phyloP scores from a whole-genome alignment of 2,113 vertebrate genomes.

The Gobiocypris rarus region DNA sequence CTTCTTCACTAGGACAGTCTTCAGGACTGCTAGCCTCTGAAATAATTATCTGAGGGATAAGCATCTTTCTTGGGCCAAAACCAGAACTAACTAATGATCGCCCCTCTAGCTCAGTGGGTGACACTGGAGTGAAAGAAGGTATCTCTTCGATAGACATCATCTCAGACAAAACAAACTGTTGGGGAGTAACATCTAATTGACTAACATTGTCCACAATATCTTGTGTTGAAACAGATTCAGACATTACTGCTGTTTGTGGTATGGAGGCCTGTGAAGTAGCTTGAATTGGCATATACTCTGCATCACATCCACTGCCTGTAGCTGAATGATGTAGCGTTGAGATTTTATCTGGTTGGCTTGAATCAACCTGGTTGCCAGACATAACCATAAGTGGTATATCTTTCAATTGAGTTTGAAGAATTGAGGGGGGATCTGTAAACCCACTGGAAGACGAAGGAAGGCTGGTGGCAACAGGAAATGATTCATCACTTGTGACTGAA shows the following conservation, averaged over 20 bases:
- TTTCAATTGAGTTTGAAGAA: constrained; percentile 8
- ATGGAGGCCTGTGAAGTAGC: constrained; percentile 40
- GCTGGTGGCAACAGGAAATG: neutral
- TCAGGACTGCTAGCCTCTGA: constrained; percentile 72
- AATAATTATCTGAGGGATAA: constrained; percentile 71
- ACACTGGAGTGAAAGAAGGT: constrained; percentile 40
- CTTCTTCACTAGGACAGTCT: constrained; percentile 47
- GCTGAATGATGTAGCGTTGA: constrained; percentile 29
- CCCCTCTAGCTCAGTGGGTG: constrained; percentile 49
- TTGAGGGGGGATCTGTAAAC: neutral
- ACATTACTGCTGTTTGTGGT: constrained; percentile 21
- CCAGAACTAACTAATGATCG: constrained; percentile 54
- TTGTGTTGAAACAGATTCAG: constrained; percentile 3
- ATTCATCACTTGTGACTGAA: neutral
- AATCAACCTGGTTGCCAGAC: neutral
- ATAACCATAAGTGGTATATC: neutral
- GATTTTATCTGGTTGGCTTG: neutral
- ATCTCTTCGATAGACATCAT: constrained; percentile 43
- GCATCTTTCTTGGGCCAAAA: constrained; percentile 34
- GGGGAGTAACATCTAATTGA: constrained; percentile 21
- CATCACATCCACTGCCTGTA: neutral
- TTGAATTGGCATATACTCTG: neutral
- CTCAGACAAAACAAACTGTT: constrained; percentile 38
- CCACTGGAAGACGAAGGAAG: neutral
- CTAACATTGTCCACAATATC: neutral